A percentile compares a stretch with the other conserved stretches of the same genome.
Conservation (phyloP, 2,113 vertebrate species). For the Girardinichthys multiradiatus region DNA sequence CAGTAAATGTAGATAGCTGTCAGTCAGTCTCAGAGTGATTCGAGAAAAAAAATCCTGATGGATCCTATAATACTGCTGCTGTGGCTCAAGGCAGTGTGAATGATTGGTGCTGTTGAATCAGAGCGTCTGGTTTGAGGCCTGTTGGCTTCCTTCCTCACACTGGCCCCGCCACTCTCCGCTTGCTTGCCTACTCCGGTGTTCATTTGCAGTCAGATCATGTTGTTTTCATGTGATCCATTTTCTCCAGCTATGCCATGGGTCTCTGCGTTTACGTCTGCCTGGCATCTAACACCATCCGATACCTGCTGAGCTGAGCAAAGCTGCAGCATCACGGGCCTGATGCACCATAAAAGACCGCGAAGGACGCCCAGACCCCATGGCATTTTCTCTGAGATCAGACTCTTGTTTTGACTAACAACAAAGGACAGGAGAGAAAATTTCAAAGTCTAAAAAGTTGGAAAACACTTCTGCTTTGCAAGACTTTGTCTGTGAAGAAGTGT, state of each 20-base stretch:
- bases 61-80: slow-evolving; percentile 55
- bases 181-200: slow-evolving; percentile 38
- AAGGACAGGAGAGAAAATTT: slow-evolving; percentile 23
- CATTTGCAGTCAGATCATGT: slow-evolving; percentile 64
- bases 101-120: slow-evolving; percentile 60
- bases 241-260: slow-evolving; percentile 47
- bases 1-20: slow-evolving; percentile 76
- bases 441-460: slow-evolving; percentile 27
- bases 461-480: slow-evolving; percentile 28
- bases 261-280: slow-evolving; percentile 9
- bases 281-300: slow-evolving; percentile 43
- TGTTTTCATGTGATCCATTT: slow-evolving; percentile 62
- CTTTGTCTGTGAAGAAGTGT: slow-evolving; percentile 44
- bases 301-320: slow-evolving; percentile 61
- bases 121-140: slow-evolving; percentile 55
- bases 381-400: slow-evolving; percentile 25
- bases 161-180: slow-evolving; percentile 13
- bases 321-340: slow-evolving; percentile 53
- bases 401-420: slow-evolving; percentile 48
- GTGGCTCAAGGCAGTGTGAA: slow-evolving; percentile 58
- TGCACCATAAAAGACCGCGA: slow-evolving; percentile 62
- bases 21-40: slow-evolving; percentile 71
- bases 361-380: slow-evolving; percentile 43
- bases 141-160: slow-evolving; percentile 41
- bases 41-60: slow-evolving; percentile 30